Percentiles rank a stretch among this genome's conserved stretches.
Conservation (phyloP, 1,140 invertebrate species). For the Drosophila athabasca region DNA sequence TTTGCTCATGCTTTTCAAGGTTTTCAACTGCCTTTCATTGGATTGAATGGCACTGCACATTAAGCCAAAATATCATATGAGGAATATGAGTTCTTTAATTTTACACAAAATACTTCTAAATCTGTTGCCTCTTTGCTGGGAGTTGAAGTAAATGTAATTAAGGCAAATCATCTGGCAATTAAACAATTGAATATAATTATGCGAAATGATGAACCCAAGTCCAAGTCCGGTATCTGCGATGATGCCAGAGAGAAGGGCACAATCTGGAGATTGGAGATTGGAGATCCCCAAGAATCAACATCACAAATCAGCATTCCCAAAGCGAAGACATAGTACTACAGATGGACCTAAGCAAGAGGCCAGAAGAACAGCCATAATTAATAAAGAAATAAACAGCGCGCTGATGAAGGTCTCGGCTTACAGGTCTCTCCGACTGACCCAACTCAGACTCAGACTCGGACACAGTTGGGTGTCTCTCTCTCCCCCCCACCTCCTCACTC, state of each 20-base stretch:
- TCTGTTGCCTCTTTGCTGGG: not conserved
- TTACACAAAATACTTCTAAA: no score
- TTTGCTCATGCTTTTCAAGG: no score
- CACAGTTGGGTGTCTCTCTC: constrained; percentile 39
- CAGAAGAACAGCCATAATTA: constrained; percentile 55
- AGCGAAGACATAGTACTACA: not conserved
- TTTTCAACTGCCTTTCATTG: no score
- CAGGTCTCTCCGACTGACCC: not conserved
- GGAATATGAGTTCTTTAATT: no score
- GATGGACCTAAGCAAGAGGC: not conserved
- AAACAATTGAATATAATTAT: constrained; percentile 74
- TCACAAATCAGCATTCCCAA: constrained; percentile 12
- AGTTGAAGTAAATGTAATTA: no score
- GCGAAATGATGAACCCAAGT: constrained; percentile 45
- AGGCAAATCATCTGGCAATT: constrained; percentile 61
- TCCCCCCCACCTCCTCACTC: no score
- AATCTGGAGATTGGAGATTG: no score
- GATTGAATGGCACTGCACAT: no score
- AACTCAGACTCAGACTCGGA: constrained; percentile 34
- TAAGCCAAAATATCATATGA: no score
- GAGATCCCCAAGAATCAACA: no score
- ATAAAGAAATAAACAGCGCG: constrained; percentile 64
- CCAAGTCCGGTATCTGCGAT: not conserved
- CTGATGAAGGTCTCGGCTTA: constrained; percentile 30
- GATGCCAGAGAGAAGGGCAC: constrained; percentile 18